phyloP scores from a whole-genome alignment of 2,113 vertebrate species.

The Piprites chloris region DNA sequence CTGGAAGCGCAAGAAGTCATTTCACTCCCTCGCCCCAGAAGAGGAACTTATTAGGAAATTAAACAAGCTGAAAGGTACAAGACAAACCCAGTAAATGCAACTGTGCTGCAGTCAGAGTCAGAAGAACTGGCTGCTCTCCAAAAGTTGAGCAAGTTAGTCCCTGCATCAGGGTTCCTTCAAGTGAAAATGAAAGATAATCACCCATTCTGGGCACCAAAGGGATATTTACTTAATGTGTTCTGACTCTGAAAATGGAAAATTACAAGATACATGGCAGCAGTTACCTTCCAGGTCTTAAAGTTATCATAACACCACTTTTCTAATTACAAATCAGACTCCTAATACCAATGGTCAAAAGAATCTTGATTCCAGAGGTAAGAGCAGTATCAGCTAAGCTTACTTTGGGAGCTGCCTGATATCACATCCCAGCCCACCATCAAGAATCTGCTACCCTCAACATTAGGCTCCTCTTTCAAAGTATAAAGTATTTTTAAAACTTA shows the following conservation, averaged over 20 bases:
- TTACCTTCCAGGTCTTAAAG: not conserved
- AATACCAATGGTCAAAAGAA: not conserved
- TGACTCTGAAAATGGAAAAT: conserved; percentile 16
- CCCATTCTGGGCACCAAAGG: conserved; percentile 1
- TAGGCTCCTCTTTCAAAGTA: not conserved
- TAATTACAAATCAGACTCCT: not conserved
- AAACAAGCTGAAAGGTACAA: not conserved
- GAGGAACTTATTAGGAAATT: conserved; percentile 34
- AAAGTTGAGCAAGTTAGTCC: not conserved
- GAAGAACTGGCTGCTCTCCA: conserved; percentile 5
- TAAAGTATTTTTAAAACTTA: not conserved
- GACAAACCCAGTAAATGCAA: not conserved
- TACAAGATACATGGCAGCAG: not conserved
- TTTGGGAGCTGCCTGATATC: not conserved
- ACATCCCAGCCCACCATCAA: not conserved
- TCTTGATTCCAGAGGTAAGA: not conserved
- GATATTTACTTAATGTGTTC: conserved; percentile 25
- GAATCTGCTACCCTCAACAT: not conserved
- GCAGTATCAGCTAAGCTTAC: not conserved
- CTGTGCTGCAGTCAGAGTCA: not conserved
- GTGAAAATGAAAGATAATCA: conserved; percentile 2
- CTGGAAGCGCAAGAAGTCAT: not conserved
- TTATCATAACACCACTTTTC: not conserved
- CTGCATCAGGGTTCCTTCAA: not conserved
- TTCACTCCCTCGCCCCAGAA: not conserved